Evolutionary conservation across 2,888 invertebrate genomes (phyloP), one percentile per base, ranked within the genome.

Genomic region (Allygus modestus): DNA sequence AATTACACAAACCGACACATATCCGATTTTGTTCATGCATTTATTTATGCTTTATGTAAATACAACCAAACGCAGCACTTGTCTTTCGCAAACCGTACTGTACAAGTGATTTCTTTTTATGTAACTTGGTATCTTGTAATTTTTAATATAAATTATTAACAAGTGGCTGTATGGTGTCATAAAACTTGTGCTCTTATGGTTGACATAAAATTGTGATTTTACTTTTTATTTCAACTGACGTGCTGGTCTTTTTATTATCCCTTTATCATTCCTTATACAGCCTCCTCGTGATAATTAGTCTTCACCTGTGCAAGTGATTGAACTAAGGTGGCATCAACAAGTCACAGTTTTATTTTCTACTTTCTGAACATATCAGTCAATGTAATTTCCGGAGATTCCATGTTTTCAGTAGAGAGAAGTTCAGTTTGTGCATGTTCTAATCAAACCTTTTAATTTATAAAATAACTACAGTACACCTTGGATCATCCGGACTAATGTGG

Each of bases 111-210:
- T 77, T 43, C 20, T 51, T 77, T 23, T 77, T 33, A 69, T 69
- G 37, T 31, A 31, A 69, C 69, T 33, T 31, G 58, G 73, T 73
- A 73, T 73, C 73, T 73, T 73, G 73, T 73, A 73, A 33, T n/a
- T 73, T 73, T 73, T 23, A 46, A 77, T 31, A 26, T 26, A 51
- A 77, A 77, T 77, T 46, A 77, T 77, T 77, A 77, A 77, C 46
- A 51, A 51, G 17, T 51, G 77, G 28, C 77, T 77, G 33, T 51
- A 51, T 77, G 77, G 77, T 77, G 77, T 77, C 77, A 77, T 43
- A 75, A 77, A 77, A 46, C 46, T 77, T 77, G 77, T 77, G 77
- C 77, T 77, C 77, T 77, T 77, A 77, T n/a, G 77, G 77, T 77
- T 77, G 77, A 77, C 43, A 77, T 77, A 77, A 77, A 77, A 51